Conservation (phyloP, 2,113 vertebrate genomes). For the Callorhinus ursinus region DNA sequence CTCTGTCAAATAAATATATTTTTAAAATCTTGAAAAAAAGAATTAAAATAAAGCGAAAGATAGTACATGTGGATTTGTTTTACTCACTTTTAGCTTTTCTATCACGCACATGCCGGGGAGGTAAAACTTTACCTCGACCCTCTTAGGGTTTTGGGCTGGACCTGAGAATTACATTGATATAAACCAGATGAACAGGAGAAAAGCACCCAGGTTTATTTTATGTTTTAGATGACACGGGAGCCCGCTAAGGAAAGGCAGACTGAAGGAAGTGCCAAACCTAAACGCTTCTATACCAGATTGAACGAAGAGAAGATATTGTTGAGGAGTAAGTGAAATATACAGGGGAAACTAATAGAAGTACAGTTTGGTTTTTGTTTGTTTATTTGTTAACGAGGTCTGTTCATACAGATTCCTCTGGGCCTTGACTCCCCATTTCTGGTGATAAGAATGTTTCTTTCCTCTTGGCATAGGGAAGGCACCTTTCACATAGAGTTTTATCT, state of each 20-base stretch:
- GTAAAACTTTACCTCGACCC: neutral
- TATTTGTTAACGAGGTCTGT: neutral
- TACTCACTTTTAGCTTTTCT: neutral
- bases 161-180: neutral
- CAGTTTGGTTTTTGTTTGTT: neutral
- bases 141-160: neutral
- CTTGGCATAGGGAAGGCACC: neutral
- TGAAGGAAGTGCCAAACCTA: neutral
- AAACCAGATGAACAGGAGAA: neutral
- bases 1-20: too few relatives aligned
- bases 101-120: fast-evolving
- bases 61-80: neutral
- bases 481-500: neutral
- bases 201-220: neutral
- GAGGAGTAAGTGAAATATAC: neutral
- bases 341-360: neutral
- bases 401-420: neutral
- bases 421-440: neutral
- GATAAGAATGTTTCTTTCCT: neutral
- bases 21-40: too few relatives aligned
- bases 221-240: neutral
- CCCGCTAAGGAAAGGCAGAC: neutral
- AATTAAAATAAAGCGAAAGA: neutral
- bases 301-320: neutral
- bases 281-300: neutral